These are phyloP conservation scores for Uromys caudimaculatus DNA, from an alignment of 2,797 vertebrate species.

Conservation along the genomic window DNA sequence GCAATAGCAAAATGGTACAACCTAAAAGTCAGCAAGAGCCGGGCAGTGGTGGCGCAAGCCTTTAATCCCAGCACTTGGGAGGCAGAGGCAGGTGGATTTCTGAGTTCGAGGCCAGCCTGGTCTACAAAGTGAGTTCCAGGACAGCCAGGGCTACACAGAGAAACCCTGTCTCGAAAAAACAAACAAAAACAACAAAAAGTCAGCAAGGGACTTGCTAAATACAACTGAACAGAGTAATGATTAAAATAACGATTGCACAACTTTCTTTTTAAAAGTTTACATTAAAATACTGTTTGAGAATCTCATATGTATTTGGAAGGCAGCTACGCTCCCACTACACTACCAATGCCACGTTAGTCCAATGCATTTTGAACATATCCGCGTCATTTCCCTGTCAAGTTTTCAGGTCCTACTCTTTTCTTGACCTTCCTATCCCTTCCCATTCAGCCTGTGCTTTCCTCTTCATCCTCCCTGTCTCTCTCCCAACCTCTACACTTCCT, in stretches of 20 bases:
- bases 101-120: too few species aligned
- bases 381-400: background rate
- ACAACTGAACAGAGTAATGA: background rate
- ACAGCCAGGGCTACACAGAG: too few species aligned
- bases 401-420: too few species aligned
- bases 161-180: too few species aligned
- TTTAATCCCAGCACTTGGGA: too few species aligned
- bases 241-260: background rate
- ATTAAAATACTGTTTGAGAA: background rate
- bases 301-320: slow-evolving; percentile 84
- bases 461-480: background rate
- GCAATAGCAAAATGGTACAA: background rate
- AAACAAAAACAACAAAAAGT: too few species aligned
- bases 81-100: too few species aligned
- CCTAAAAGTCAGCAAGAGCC: background rate
- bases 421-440: background rate
- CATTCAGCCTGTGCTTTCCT: background rate
- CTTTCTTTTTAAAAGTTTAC: background rate
- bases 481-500: too few species aligned
- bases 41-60: too few species aligned
- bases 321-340: slow-evolving; percentile 89
- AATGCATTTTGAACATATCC: background rate
- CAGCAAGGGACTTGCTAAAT: background rate
- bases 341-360: slow-evolving; percentile 80
- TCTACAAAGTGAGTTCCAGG: too few species aligned